Evolutionary conservation across 2,797 vertebrate species (phyloP), one percentile per base, ranked within the genome.

Genomic region (Enteromius thamalakanensis): DNA sequence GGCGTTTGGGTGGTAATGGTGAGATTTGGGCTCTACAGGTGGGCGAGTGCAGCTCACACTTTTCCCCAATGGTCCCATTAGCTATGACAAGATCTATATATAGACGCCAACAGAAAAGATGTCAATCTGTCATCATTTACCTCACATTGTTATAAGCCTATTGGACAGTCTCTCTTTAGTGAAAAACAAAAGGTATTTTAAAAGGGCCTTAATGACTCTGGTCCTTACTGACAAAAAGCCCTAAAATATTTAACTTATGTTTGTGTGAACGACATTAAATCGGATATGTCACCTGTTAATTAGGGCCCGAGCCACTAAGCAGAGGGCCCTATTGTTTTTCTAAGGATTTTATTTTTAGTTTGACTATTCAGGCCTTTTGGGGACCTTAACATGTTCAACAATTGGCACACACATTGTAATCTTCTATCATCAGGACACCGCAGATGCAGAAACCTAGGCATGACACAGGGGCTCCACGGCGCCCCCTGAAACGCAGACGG

Each of bases 21-120:
- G 45, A 51, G 82, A 55, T 42, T 5, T 69, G 68, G 65, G n/a
- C 34, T 42, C 34, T 40, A 37, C 45, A 26, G 51, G 32, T 80
- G n/a, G 60, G 10, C 32, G 53, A 40, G 32, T 23, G 32, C 8
- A 12, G n/a, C 42, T 40, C 32, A 49, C 8, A 9, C 29, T 68
- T 40, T 15, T 68, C 53, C 37, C 58, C 11, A 70, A 21, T 7
- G 26, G 23, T 45, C 23, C 19, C 15, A 70, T 70, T 29, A 70
- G 15, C 6, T 42, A 55, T 17, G 32, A 58, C n/a, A 69, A 58
- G 17, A 55, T 49, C 15, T 8, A 19, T n/a, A 68, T 55, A 55
- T 69, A 12, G 64, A 69, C 26, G 29, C 8, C n/a, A 23, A 69
- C 17, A 55, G 14, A 2, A 77, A 65, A 55, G 49, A 29, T 12